phyloP scores from a whole-genome alignment of 2,113 vertebrate species.

The Engraulis encrasicolus region DNA sequence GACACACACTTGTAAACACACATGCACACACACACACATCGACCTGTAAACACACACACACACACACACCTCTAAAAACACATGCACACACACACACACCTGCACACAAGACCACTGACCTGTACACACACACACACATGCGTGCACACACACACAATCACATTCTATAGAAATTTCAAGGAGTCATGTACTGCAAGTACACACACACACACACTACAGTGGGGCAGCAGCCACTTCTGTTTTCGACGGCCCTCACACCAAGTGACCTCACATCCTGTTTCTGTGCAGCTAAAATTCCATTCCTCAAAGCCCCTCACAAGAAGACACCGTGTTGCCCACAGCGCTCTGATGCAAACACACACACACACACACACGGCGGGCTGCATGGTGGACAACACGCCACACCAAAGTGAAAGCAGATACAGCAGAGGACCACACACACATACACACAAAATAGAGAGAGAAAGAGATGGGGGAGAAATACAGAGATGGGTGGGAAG shows the following conservation, averaged over 20 bases:
- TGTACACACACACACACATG: not conserved
- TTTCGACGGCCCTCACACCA: not conserved
- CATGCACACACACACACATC: not conserved
- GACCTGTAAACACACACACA: not conserved
- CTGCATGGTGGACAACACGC: too few species aligned
- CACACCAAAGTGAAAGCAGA: not conserved
- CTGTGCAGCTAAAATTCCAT: not conserved
- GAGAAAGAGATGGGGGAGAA: too few species aligned
- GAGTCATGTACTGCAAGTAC: too few species aligned
- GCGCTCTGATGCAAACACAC: not conserved
- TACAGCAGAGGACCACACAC: not conserved
- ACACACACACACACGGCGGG: not conserved
- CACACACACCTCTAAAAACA: not conserved
- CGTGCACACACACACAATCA: too few species aligned
- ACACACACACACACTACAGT: not conserved
- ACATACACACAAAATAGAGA: not conserved
- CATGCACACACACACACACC: not conserved
- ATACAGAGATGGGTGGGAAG: too few species aligned
- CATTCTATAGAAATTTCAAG: too few species aligned
- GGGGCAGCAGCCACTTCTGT: not conserved
- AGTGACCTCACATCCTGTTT: conserved; percentile 3
- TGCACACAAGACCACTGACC: too few species aligned
- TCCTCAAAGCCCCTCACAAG: not conserved
- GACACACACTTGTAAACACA: not conserved
- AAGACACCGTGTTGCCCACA: too few species aligned